Evolutionary conservation across 2,113 vertebrate species (phyloP).

Genomic region (Anguilla japonica): DNA sequence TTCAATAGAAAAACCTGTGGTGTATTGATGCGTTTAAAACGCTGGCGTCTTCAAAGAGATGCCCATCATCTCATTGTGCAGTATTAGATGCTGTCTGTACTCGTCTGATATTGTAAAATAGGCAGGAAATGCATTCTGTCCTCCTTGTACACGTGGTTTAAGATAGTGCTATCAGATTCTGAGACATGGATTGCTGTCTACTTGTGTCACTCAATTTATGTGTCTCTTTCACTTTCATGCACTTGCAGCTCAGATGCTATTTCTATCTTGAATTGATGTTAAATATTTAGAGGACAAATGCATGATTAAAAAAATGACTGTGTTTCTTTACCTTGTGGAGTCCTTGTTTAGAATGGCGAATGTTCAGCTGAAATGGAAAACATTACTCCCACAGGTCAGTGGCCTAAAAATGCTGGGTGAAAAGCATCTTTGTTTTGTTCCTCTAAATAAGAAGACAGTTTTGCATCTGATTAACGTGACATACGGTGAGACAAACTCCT

Average conservation of each 20-base stretch:
- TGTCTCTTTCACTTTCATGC: background rate
- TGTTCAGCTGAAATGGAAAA: background rate
- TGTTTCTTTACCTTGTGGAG: background rate
- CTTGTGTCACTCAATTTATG: background rate
- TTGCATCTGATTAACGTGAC: background rate
- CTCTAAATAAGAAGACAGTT: background rate
- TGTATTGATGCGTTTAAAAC: background rate
- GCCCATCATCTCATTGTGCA: background rate
- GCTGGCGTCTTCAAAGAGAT: background rate
- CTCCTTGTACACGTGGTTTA: background rate
- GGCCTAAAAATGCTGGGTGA: background rate
- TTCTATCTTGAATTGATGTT: background rate
- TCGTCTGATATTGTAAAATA: background rate
- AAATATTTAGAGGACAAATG: background rate
- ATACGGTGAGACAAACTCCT: background rate
- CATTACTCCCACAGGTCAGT: background rate
- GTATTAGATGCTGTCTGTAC: background rate
- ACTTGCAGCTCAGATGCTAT: background rate
- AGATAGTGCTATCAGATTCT: background rate
- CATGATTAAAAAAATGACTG: background rate
- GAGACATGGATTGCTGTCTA: background rate
- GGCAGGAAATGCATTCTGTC: background rate
- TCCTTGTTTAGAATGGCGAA: background rate
- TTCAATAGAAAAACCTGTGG: background rate
- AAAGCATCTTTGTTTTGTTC: background rate